These are phyloP conservation scores for Pogonophryne albipinna DNA, from an alignment of 2,797 vertebrate genomes.

Conservation along the genomic window DNA sequence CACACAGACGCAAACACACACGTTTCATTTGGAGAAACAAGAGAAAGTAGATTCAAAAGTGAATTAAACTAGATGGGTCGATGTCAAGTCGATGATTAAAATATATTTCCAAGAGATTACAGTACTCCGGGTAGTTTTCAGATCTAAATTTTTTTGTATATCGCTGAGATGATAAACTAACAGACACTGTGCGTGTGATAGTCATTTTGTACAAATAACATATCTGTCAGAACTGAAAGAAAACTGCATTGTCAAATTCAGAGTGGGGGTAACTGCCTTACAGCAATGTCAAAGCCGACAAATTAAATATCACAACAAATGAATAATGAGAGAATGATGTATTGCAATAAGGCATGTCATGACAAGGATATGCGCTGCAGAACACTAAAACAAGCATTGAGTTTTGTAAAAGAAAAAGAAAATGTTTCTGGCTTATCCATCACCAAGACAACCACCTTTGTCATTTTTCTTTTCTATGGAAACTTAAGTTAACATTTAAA, in stretches of 20 bases:
- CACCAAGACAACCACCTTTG: constrained; percentile 48
- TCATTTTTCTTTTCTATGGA: constrained; percentile 4
- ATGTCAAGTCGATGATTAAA: constrained; percentile 39
- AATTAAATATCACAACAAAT: constrained; percentile 16
- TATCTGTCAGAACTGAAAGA: not conserved
- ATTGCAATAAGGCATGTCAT: not conserved
- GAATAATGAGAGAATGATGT: not conserved
- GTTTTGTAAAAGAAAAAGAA: not conserved
- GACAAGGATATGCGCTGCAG: not conserved
- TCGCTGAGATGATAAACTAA: constrained; percentile 5
- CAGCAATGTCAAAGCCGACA: not conserved
- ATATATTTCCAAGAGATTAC: constrained; percentile 2
- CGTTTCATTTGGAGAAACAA: constrained; percentile 12
- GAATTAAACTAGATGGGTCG: constrained; percentile 19
- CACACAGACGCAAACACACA: constrained; percentile 1
- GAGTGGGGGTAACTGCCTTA: not conserved
- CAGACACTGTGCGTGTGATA: not conserved
- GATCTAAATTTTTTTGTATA: not conserved
- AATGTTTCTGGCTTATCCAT: constrained; percentile 18
- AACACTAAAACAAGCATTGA: not conserved
- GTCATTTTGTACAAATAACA: not conserved
- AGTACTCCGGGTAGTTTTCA: not conserved
- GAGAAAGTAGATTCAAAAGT: constrained; percentile 19
- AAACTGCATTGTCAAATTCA: not conserved
- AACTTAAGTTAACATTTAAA: constrained; percentile 5